Base-by-base conservation (phyloP, 2,888 invertebrate genomes). In the Synergus laeviventris region DNA sequence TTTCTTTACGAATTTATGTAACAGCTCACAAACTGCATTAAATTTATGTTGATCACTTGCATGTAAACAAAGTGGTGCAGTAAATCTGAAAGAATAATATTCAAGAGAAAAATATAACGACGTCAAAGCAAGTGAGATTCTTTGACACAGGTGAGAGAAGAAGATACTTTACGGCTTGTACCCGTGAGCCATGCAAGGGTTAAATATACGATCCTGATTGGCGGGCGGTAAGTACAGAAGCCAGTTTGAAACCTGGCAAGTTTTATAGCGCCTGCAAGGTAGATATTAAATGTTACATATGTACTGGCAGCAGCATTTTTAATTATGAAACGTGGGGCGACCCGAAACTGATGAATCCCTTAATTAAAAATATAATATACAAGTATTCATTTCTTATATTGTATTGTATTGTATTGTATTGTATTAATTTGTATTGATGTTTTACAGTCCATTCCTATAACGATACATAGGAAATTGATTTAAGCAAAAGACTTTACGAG, bases 151-250 rank as follows among this genome's bases (percentile, higher is more conserved):
- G 49, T 49, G 49, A n/a, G 49, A n/a, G 49, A 49, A 49, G 49
- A 49, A 49, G 49, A 49, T 49, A 49, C 49, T 49, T 49, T 49
- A 49, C 49, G 49, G 49, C 49, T 49, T 49, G n/a, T 49, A 49
- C 49, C 49, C 49, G n/a, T 49, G 49, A 49, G 49, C 49, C 49
- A 49, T 49, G n/a, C 49, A 49, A 49, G 49, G 49, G 49, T 49
- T 49, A 49, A 49, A 49, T 49, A 49, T 49, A 49, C 49, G 49
- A 49, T n/a, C 49, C 76, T 76, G 76, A 83, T 81, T 79, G 81
- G 76, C 62, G 76, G 78, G 81, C 84, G 83, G 82, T 80, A 66
- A 84, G 82, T 81, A 81, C 83, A 82, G 81, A 84, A 83, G 82
- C 81, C 75, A 49, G 49, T 49, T 49, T n/a, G 49, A 18, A 49